Conservation (phyloP, 2,113 vertebrate species). For the Pelmatolapia mariae region DNA sequence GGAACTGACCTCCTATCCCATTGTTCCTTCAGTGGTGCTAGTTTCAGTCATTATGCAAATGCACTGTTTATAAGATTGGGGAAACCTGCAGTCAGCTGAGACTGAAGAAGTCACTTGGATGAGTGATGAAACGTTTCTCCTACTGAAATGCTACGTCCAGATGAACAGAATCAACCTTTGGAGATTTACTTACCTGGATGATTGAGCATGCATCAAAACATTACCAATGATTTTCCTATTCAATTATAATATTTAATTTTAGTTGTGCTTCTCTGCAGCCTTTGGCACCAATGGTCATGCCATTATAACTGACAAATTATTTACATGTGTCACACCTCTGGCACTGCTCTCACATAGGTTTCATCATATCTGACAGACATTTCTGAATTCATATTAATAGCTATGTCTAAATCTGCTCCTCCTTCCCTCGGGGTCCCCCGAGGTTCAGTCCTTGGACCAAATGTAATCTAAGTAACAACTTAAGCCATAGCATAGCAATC, state of each 20-base stretch:
- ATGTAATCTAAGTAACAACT: not conserved
- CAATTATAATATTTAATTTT: not conserved
- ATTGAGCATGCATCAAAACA: not conserved
- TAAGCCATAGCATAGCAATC: rapidly evolving
- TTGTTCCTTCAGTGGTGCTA: not conserved
- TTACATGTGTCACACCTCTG: not conserved
- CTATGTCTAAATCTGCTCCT: not conserved
- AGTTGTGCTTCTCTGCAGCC: not conserved
- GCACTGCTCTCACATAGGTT: not conserved
- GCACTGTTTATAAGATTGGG: rapidly evolving
- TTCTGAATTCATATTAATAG: not conserved
- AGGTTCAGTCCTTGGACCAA: not conserved
- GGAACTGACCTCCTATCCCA: not conserved
- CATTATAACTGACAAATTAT: not conserved
- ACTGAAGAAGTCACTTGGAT: not conserved
- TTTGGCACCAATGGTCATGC: not conserved
- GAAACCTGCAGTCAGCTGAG: not conserved
- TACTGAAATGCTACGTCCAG: not conserved
- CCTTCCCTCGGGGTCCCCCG: rapidly evolving
- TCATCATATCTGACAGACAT: not conserved
- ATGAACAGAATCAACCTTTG: not conserved
- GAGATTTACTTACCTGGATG: not conserved
- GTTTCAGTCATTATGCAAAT: not conserved
- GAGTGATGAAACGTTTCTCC: not conserved
- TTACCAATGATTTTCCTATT: not conserved